Percentiles rank a stretch among this genome's conserved stretches.
phyloP scores from a whole-genome alignment of 2,797 vertebrate species.

The Esox lucius region DNA sequence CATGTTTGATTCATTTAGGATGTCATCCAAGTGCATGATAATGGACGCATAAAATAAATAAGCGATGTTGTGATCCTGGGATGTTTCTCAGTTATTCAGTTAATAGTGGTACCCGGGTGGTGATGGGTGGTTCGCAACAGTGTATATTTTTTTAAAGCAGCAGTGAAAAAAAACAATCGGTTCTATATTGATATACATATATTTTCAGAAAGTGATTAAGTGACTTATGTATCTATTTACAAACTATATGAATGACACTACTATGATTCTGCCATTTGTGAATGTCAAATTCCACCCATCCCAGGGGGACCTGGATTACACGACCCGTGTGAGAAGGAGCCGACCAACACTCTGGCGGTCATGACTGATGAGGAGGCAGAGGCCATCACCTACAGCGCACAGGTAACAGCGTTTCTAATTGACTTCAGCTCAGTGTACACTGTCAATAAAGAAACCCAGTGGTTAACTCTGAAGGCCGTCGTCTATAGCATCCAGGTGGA shows the following conservation, averaged over 20 bases:
- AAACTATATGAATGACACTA: neutral
- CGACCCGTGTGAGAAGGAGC: conserved; percentile 95
- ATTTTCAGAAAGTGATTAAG: too few relatives aligned
- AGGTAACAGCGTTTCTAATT: conserved; percentile 73
- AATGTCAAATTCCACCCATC: conserved; percentile 10
- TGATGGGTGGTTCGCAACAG: too few relatives aligned
- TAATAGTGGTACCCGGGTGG: too few relatives aligned
- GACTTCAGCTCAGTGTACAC: neutral
- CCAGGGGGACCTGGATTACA: conserved; percentile 94
- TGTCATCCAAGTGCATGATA: too few relatives aligned
- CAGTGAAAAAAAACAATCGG: neutral
- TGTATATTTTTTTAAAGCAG: neutral
- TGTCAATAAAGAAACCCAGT: neutral
- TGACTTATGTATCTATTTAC: too few relatives aligned
- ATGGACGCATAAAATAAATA: too few relatives aligned
- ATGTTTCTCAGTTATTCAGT: too few relatives aligned
- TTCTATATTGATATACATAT: too few relatives aligned
- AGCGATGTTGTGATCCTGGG: too few relatives aligned
- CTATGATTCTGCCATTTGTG: conserved; percentile 23
- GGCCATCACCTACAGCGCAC: conserved; percentile 92
- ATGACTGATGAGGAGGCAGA: conserved; percentile 92
- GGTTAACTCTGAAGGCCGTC: neutral
- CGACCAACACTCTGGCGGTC: conserved; percentile 85
- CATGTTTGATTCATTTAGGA: too few relatives aligned
- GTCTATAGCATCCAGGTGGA: neutral